Base-by-base conservation (phyloP, 2,113 vertebrate genomes). In the Microcebus jonahi region DNA sequence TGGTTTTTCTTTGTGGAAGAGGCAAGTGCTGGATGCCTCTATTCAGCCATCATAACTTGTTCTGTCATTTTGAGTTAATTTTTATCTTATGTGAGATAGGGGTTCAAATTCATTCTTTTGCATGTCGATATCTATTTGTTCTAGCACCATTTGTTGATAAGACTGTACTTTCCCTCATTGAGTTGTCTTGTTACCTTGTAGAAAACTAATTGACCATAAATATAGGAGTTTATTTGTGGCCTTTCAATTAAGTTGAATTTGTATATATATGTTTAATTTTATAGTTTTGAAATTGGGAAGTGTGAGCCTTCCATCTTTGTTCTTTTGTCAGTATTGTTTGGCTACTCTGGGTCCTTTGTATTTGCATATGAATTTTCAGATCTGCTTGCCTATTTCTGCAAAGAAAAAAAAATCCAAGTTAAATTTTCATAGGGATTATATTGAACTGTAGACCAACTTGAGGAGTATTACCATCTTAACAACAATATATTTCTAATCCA, bases 351-450 rank as follows among this genome's bases (percentile, higher is more conserved):
- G 27, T 23, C 3, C 18, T 7, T 48, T 71, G 42, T 20, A n/a
- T 63, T 87, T 95, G 31, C 20, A 34, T 70, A 82, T 65, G n/a
- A 87, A 80, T 91, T 90, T 93, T 77, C 61, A 42, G 48, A 77
- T 76, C 36, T 57, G 0, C 45, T 79, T 73, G 23, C 8, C 15
- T 59, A 76, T 77, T 87, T 95, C 55, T 79, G 45, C 63, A 76
- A 80, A 61, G 31, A 84, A 59, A 68, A 67, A 67, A 84, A 31
- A 67, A 45, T 21, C 10, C 21, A 73, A 73, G 12, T 36, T 63
- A 55, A 71, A 77, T 63, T 95, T 92, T 63, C 0, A 68, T 87
- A 61, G 36, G 3, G 31, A 50, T 68, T 77, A 2, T 63, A 5
- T 88, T 83, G 77, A 81, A 39, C 20, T 93, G 8, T 84, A 70